Evolutionary conservation across 1,140 invertebrate species (phyloP).

Genomic region (Whitmania pigra): DNA sequence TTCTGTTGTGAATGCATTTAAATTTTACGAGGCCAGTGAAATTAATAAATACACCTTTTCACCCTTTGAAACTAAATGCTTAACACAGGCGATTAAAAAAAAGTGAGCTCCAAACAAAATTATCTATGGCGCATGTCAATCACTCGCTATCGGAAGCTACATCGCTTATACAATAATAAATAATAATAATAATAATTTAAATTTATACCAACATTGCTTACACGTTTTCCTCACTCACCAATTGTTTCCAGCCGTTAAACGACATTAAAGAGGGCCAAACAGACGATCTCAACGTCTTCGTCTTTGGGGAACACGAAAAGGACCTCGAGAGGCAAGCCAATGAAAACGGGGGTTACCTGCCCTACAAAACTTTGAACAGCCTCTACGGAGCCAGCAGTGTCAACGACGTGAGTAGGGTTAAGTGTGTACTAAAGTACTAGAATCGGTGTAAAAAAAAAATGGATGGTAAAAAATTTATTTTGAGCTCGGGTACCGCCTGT

Average conservation of each 20-base stretch:
- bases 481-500: not conserved
- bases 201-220: not conserved
- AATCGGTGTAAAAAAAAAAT: too few species aligned
- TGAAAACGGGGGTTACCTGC: constrained; percentile 30
- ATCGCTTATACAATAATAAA: not conserved
- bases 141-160: too few species aligned
- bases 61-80: not conserved
- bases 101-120: not conserved
- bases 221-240: not conserved
- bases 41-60: not conserved
- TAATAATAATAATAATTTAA: too few species aligned
- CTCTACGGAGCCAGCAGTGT: constrained; percentile 39
- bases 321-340: constrained; percentile 30
- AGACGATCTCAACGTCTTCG: constrained; percentile 34
- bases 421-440: too few species aligned
- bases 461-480: constrained; percentile 38
- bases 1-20: not conserved
- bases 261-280: constrained; percentile 23
- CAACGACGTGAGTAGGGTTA: constrained; percentile 31
- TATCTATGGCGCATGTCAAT: too few species aligned
- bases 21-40: not conserved
- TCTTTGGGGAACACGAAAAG: constrained; percentile 37
- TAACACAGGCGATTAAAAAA: not conserved
- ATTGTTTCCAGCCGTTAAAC: not conserved
- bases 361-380: constrained; percentile 28